Conservation (phyloP, 2,113 vertebrate genomes). For the Verasper variegatus region DNA sequence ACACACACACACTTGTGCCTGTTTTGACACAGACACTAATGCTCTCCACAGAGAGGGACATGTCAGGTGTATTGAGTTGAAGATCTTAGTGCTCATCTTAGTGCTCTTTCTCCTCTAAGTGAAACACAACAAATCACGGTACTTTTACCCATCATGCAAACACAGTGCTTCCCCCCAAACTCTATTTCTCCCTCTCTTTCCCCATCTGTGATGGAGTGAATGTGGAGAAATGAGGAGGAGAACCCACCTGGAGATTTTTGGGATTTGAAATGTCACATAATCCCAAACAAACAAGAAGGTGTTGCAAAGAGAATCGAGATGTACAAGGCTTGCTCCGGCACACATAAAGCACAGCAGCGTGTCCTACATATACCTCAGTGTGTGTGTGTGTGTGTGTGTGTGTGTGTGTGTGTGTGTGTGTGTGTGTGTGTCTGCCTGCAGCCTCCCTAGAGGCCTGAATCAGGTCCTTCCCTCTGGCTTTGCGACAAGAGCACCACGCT, state of each 20-base stretch:
- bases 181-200: background rate
- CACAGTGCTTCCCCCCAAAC: background rate
- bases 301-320: background rate
- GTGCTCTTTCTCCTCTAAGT: conserved; percentile 21
- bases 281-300: background rate
- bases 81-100: conserved; percentile 50
- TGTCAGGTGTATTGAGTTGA: conserved; percentile 30
- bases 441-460: conserved; percentile 57
- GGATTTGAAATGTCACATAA: conserved; percentile 22
- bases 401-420: conserved; percentile 8
- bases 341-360: conserved; percentile 3
- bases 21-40: too few relatives aligned
- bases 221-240: too few relatives aligned
- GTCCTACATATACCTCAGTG: background rate
- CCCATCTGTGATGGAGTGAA: too few relatives aligned
- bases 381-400: conserved; percentile 19
- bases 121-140: conserved; percentile 34
- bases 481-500: conserved; percentile 32
- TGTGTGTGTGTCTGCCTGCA: conserved; percentile 9
- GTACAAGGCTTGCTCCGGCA: background rate
- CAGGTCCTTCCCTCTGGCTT: conserved; percentile 46
- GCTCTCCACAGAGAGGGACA: too few relatives aligned
- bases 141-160: conserved; percentile 27
- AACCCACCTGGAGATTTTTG: conserved; percentile 36
- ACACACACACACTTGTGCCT: too few relatives aligned